These are phyloP conservation scores for Notothenia rossii DNA, from an alignment of 2,113 vertebrate species.

Conservation along the genomic window DNA sequence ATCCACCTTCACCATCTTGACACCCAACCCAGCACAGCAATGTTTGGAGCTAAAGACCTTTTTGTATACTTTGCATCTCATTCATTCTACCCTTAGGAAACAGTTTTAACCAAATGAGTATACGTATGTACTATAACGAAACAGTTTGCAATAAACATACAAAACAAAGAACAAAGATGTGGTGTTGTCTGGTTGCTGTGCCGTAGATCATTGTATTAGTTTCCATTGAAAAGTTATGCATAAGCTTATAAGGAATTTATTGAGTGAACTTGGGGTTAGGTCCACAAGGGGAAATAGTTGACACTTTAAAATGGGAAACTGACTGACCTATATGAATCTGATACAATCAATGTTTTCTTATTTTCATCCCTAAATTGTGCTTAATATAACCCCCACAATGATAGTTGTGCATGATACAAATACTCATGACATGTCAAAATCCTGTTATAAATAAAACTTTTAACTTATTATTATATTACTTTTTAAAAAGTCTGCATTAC, in stretches of 20 bases:
- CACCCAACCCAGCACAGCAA: too few relatives aligned
- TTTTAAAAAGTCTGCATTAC: too few relatives aligned
- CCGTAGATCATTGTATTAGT: neutral
- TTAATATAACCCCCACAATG: neutral
- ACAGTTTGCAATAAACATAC: constrained; percentile 24
- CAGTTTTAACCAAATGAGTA: neutral
- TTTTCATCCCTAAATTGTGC: neutral
- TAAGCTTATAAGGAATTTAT: neutral
- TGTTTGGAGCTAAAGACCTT: neutral
- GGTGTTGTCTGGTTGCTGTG: neutral
- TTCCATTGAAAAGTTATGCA: neutral
- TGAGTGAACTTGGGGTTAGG: neutral
- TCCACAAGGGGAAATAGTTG: neutral
- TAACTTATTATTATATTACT: neutral
- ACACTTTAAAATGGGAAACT: neutral
- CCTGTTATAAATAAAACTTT: neutral
- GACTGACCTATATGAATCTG: neutral
- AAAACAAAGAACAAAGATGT: neutral
- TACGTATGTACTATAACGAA: constrained; percentile 13
- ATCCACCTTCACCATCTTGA: constrained; percentile 40
- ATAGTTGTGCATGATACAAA: neutral
- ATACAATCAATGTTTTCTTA: neutral
- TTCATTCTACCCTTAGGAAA: neutral
- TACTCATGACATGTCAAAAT: neutral
- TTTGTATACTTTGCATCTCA: neutral